Evolutionary conservation across 2,797 vertebrate genomes (phyloP), one percentile per base, ranked within the genome.

Genomic region (Esox masquinongy): DNA sequence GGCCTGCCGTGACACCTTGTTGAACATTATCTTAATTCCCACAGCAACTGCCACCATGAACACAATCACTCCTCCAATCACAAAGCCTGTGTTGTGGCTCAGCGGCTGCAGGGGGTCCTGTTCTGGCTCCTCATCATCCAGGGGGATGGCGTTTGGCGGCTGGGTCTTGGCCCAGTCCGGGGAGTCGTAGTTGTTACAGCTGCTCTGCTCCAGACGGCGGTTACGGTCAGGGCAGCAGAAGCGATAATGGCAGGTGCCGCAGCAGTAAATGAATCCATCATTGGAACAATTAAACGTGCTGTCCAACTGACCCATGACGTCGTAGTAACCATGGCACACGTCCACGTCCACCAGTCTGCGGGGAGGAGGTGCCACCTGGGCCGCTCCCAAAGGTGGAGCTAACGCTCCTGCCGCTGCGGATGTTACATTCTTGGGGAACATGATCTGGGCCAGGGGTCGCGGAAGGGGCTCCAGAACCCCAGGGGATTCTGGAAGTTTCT

Each of bases 241-340:
- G 73, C 97, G 96, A 80, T 96, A 97, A 80, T 97, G 95, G 86
- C 97, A 98, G 1, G 95, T 97, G 39, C 97, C 97, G 16, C 97
- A 98, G 88, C 97, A 98, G 90, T 91, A 96, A 80, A 96, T 88
- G 89, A 93, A 98, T 74, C 90, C 91, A 78, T 96, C 96, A 14
- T 96, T 97, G 87, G 96, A 95, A 89, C 97, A 98, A 90, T 97
- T 97, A 91, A 98, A 98, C 49, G 96, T 90, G 66, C 90, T 91
- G 86, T 98, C 97, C 43, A 95, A 96, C 75, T 98, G 97, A 79
- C 97, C 97, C 96, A 97, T 97, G 19, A 98, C 97, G 0, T 98
- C 97, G 68, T 96, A 98, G 81, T 98, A 98, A 49, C 96, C 96
- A 29, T 94, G 92, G 79, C 97, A 98, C 39, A 94, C 93, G 43